Percentiles rank a stretch among this genome's conserved stretches.
phyloP scores from a whole-genome alignment of 2,888 invertebrate species.

The Hirtodrosophila alboralis region DNA sequence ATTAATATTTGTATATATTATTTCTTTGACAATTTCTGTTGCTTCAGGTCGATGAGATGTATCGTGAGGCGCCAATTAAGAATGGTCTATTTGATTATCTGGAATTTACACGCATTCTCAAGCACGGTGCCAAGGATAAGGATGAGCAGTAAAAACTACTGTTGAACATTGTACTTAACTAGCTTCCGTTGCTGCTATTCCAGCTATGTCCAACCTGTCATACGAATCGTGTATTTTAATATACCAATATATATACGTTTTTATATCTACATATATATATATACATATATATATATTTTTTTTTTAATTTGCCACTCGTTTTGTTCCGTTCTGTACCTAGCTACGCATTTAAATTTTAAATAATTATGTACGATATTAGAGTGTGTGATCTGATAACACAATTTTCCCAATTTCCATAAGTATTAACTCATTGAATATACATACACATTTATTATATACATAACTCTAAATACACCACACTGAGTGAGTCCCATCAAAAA shows the following conservation, averaged over 20 bases:
- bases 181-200: conserved; percentile 36
- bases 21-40: too few species aligned
- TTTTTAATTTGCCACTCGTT: conserved; percentile 13
- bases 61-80: conserved; percentile 98
- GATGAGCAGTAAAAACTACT: conserved; percentile 91
- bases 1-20: neutral
- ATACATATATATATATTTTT: conserved; percentile 27
- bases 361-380: conserved; percentile 25
- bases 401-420: conserved; percentile 62
- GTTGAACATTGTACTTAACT: conserved; percentile 29
- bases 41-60: conserved; percentile 95
- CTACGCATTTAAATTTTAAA: conserved; percentile 55
- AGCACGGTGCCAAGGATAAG: conserved; percentile 99
- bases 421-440: conserved; percentile 70
- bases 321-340: conserved; percentile 45
- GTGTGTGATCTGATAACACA: conserved; percentile 52
- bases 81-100: conserved; percentile 96
- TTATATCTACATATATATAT: conserved; percentile 21
- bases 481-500: conserved; percentile 61
- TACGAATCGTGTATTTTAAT: conserved; percentile 43
- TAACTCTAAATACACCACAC: conserved; percentile 34
- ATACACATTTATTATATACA: conserved; percentile 37
- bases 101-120: conserved; percentile 99
- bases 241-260: conserved; percentile 26
- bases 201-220: conserved; percentile 41